phyloP scores from a whole-genome alignment of 2,888 invertebrate genomes.

The Drosophila percnosoma region DNA sequence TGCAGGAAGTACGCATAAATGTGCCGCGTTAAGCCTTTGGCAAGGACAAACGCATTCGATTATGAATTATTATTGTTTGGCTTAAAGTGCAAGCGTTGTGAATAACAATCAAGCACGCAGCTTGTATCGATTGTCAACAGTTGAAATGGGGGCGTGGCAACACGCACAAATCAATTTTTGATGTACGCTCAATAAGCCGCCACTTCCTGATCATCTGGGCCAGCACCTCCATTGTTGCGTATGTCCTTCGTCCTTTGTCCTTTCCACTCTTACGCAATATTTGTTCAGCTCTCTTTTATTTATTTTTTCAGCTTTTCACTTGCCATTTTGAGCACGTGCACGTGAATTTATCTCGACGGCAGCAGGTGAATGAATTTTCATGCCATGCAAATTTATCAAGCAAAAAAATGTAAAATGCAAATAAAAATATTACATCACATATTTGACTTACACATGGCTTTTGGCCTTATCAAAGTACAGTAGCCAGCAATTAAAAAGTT shows the following conservation, averaged over 20 bases:
- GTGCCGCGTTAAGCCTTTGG: constrained; percentile 72
- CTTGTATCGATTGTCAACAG: constrained; percentile 63
- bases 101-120: constrained; percentile 50
- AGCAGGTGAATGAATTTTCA: constrained; percentile 61
- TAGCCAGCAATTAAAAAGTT: constrained; percentile 55
- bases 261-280: constrained; percentile 2
- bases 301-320: constrained; percentile 43
- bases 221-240: constrained; percentile 56
- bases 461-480: constrained; percentile 49
- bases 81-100: constrained; percentile 42
- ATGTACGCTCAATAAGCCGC: constrained; percentile 77
- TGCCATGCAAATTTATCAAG: constrained; percentile 62
- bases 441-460: constrained; percentile 19
- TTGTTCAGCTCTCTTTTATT: constrained; percentile 10
- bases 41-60: constrained; percentile 70
- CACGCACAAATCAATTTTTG: constrained; percentile 76
- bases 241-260: constrained; percentile 41
- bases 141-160: not conserved
- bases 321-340: constrained; percentile 63
- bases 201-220: constrained; percentile 77
- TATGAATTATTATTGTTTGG: constrained; percentile 82
- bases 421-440: not conserved
- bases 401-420: not conserved
- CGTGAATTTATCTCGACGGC: constrained; percentile 57
- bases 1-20: constrained; percentile 79